Conservation (phyloP, 2,888 invertebrate genomes). For the Drosophila sordidula region DNA sequence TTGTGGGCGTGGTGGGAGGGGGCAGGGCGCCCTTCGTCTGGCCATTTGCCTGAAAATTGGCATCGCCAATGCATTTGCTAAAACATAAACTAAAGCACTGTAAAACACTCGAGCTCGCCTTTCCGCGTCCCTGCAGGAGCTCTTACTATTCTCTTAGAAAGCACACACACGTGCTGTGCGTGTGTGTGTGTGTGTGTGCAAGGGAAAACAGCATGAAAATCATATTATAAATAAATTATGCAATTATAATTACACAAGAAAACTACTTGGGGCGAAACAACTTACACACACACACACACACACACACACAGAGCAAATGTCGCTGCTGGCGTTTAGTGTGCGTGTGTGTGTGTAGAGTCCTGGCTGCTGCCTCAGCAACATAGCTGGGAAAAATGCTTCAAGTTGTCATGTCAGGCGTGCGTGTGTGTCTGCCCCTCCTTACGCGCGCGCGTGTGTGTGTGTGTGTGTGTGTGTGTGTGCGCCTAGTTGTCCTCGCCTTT, state of each 20-base stretch:
- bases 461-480: constrained; percentile 21
- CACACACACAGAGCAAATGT: not conserved
- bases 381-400: constrained; percentile 67
- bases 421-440: constrained; percentile 28
- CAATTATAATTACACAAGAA: constrained; percentile 81
- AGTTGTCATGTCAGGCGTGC: constrained; percentile 70
- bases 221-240: constrained; percentile 81
- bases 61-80: constrained; percentile 66
- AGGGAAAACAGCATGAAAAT: constrained; percentile 78
- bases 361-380: constrained; percentile 45
- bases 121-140: not conserved
- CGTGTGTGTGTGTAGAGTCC: constrained; percentile 30
- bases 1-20: no score
- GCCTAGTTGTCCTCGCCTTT: constrained; percentile 27
- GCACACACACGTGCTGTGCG: not conserved
- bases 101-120: constrained; percentile 15
- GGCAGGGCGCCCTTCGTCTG: not conserved
- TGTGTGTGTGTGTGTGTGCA: constrained; percentile 15
- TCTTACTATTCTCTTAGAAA: not conserved
- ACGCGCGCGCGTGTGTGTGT: constrained; percentile 7
- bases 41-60: constrained; percentile 43
- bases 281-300: constrained; percentile 34
- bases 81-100: constrained; percentile 61
- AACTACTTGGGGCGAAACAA: constrained; percentile 80
- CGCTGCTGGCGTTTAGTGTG: constrained; percentile 6